A percentile compares a stretch with the other conserved stretches of the same genome.
Evolutionary conservation across 2,797 vertebrate species (phyloP).

Genomic region (Clarias pachynema): DNA sequence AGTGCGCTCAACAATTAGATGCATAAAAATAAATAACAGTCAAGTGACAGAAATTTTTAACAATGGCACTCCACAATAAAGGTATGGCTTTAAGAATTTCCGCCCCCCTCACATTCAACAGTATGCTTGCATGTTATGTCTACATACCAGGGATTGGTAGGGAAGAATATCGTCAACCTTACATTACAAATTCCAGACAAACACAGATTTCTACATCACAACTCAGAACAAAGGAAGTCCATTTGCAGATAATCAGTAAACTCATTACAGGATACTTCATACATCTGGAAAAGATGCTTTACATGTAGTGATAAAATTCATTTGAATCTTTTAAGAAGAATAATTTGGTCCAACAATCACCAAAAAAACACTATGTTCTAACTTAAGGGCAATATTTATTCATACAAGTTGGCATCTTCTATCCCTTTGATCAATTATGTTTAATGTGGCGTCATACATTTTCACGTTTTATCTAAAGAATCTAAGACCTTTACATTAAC

Average conservation of each 20-base stretch:
- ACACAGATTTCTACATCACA: slow-evolving; percentile 60
- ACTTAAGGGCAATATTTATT: slow-evolving; percentile 33
- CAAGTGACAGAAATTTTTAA: slow-evolving; percentile 57
- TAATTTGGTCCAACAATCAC: slow-evolving; percentile 58
- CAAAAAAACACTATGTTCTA: slow-evolving; percentile 51
- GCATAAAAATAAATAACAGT: slow-evolving; percentile 48
- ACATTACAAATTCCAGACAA: slow-evolving; percentile 51
- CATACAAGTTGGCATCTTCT: slow-evolving; percentile 16
- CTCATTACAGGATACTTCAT: slow-evolving; percentile 47
- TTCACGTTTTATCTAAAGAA: slow-evolving; percentile 1
- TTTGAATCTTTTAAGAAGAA: slow-evolving; percentile 44
- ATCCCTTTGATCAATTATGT: slow-evolving; percentile 37
- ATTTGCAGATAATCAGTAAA: slow-evolving; percentile 57
- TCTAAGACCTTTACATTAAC: slow-evolving; percentile 24
- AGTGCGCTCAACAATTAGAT: slow-evolving; percentile 19
- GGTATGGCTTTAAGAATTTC: slow-evolving; percentile 62
- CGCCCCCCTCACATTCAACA: background rate
- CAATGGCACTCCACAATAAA: slow-evolving; percentile 65
- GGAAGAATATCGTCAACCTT: slow-evolving; percentile 45
- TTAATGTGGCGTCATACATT: slow-evolving; percentile 22
- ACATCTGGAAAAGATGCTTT: slow-evolving; percentile 56
- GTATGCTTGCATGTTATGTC: slow-evolving; percentile 55
- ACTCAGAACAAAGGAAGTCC: slow-evolving; percentile 59
- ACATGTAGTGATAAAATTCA: slow-evolving; percentile 50
- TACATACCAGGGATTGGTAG: slow-evolving; percentile 61